Conservation (phyloP, 2,797 vertebrate genomes). For the Kryptolebias ocellatus region DNA sequence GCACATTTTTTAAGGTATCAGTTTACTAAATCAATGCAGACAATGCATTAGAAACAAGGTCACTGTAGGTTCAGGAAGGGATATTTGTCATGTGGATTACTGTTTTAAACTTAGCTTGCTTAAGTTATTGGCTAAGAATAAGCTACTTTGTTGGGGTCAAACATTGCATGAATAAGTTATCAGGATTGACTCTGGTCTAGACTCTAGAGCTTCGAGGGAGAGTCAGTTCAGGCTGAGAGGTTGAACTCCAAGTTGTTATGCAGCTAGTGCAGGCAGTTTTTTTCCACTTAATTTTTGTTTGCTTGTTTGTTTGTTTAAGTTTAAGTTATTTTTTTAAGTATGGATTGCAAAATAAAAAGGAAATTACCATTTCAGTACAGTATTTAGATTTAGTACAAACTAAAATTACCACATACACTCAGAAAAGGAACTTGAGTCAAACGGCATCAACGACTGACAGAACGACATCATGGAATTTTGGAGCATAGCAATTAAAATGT, state of each 20-base stretch:
- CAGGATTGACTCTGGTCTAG: not conserved
- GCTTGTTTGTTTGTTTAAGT: no score
- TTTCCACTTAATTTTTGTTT: no score
- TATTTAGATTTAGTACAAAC: no score
- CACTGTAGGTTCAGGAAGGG: slow-evolving; percentile 24
- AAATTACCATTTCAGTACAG: no score
- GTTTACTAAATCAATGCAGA: not conserved
- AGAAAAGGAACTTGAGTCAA: no score
- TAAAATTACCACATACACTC: no score
- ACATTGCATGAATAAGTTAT: slow-evolving; percentile 30
- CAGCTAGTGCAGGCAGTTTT: not conserved
- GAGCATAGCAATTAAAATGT: no score
- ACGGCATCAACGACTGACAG: no score
- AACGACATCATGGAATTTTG: no score
- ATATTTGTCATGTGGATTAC: slow-evolving; percentile 50
- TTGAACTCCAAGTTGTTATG: not conserved
- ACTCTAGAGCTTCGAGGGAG: not conserved
- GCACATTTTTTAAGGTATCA: not conserved
- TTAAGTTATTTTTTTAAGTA: no score
- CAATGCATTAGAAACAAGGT: not conserved
- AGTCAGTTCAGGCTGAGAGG: not conserved
- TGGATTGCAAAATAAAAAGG: no score
- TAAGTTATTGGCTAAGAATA: slow-evolving; percentile 44
- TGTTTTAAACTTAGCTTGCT: slow-evolving; percentile 27
- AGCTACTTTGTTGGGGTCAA: slow-evolving; percentile 22